Evolutionary conservation across 2,888 invertebrate species (phyloP).

Genomic region (Unio pictorum): DNA sequence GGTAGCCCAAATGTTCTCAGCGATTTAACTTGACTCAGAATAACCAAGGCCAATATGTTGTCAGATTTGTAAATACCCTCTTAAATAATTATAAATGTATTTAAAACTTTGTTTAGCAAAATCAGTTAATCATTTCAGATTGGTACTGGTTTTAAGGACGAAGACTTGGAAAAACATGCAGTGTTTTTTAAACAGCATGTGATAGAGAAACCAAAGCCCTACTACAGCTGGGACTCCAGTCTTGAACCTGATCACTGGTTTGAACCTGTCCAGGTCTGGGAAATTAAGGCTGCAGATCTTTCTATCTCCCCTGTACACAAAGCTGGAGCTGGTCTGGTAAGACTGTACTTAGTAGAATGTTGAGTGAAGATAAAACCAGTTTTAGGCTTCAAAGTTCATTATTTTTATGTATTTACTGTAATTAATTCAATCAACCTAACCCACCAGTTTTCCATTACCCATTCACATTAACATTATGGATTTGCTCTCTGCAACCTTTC

Average conservation of each 20-base stretch:
- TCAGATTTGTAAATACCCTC: no score
- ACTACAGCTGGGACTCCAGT: conserved; percentile 80
- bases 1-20: no score
- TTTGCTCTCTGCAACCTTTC: no score
- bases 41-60: no score
- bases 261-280: conserved; percentile 89
- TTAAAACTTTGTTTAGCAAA: not conserved
- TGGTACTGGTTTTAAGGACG: conserved; percentile 95
- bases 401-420: no score
- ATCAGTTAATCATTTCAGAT: conserved; percentile 74
- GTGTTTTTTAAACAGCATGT: conserved; percentile 83
- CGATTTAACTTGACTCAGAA: no score
- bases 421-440: no score
- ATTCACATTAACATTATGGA: no score
- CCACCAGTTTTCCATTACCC: no score
- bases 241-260: conserved; percentile 71
- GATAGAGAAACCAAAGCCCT: conserved; percentile 81
- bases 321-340: conserved; percentile 85
- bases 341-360: conserved; percentile 47
- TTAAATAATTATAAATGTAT: not conserved
- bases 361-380: no score
- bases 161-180: conserved; percentile 84
- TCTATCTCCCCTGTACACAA: conserved; percentile 95
- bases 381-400: no score
- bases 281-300: conserved; percentile 96